phyloP scores from a whole-genome alignment of 2,797 vertebrate genomes.

The Spondyliosoma cantharus region DNA sequence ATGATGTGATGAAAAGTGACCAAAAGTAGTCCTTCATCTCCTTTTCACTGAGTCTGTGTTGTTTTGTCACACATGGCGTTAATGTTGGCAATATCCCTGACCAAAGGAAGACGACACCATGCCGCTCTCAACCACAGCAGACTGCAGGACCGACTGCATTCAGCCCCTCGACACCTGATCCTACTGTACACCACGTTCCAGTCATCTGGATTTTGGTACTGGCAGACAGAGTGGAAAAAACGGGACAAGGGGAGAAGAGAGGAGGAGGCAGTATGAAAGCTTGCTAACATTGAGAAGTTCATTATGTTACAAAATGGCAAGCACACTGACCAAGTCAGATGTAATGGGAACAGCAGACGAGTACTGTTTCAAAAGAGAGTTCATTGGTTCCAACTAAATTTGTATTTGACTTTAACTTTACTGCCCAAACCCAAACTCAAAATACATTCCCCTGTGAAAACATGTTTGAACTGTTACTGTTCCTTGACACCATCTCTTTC shows the following conservation, averaged over 20 bases:
- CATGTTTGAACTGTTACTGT: slow-evolving; percentile 25
- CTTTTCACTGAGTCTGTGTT: slow-evolving; percentile 54
- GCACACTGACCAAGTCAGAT: slow-evolving; percentile 44
- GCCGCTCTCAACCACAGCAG: slow-evolving; percentile 52
- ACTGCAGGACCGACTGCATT: slow-evolving; percentile 56
- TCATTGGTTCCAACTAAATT: slow-evolving; percentile 18
- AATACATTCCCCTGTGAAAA: slow-evolving; percentile 49
- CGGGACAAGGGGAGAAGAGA: slow-evolving; percentile 57
- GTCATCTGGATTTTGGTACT: slow-evolving; percentile 76
- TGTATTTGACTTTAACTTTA: slow-evolving; percentile 22
- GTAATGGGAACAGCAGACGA: slow-evolving; percentile 38
- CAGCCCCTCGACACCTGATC: slow-evolving; percentile 71
- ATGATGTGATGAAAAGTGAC: slow-evolving; percentile 52
- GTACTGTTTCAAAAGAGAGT: slow-evolving; percentile 29
- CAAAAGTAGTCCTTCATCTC: slow-evolving; percentile 51
- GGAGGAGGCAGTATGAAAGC: slow-evolving; percentile 61
- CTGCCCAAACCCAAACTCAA: slow-evolving; percentile 39
- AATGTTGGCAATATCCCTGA: slow-evolving; percentile 60
- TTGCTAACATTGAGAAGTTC: slow-evolving; percentile 47
- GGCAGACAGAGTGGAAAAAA: slow-evolving; percentile 83
- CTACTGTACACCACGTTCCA: slow-evolving; percentile 73
- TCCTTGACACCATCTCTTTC: slow-evolving; percentile 56
- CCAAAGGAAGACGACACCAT: slow-evolving; percentile 58
- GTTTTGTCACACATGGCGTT: slow-evolving; percentile 69
- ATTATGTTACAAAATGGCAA: slow-evolving; percentile 68